phyloP scores from a whole-genome alignment of 1,140 invertebrate species.

The Drosophila dunni region DNA sequence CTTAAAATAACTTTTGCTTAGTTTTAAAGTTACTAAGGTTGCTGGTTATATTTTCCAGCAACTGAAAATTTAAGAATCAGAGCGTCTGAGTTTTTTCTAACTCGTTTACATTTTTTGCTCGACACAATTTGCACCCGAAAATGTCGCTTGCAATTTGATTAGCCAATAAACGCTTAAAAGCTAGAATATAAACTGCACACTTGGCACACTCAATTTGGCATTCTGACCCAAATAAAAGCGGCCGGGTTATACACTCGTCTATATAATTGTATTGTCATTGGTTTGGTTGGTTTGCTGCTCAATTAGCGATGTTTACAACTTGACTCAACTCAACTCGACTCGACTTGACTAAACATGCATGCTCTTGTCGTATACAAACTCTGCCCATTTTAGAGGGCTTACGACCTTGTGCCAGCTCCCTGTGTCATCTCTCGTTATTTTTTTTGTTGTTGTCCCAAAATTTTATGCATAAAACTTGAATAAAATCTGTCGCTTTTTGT shows the following conservation, averaged over 20 bases:
- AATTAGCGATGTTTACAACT: slow-evolving; percentile 60
- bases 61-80: too few relatives aligned
- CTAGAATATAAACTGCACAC: slow-evolving; percentile 68
- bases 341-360: not conserved
- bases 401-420: slow-evolving; percentile 49
- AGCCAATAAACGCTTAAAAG: slow-evolving; percentile 45
- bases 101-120: slow-evolving; percentile 21
- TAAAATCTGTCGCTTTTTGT: slow-evolving; percentile 47
- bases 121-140: slow-evolving; percentile 41
- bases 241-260: slow-evolving; percentile 8
- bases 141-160: slow-evolving; percentile 61
- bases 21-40: too few relatives aligned
- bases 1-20: too few relatives aligned
- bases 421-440: slow-evolving; percentile 46
- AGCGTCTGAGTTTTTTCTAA: slow-evolving; percentile 5
- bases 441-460: slow-evolving; percentile 41
- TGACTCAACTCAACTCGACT: slow-evolving; percentile 2
- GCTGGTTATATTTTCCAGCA: too few relatives aligned
- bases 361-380: slow-evolving; percentile 15
- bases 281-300: slow-evolving; percentile 26
- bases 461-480: slow-evolving; percentile 69
- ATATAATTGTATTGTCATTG: slow-evolving; percentile 9
- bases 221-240: slow-evolving; percentile 63
- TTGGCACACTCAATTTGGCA: slow-evolving; percentile 70
- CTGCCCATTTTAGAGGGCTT: slow-evolving; percentile 44